Evolutionary conservation across 2,113 vertebrate species (phyloP).

Genomic region (Ranitomeya variabilis): DNA sequence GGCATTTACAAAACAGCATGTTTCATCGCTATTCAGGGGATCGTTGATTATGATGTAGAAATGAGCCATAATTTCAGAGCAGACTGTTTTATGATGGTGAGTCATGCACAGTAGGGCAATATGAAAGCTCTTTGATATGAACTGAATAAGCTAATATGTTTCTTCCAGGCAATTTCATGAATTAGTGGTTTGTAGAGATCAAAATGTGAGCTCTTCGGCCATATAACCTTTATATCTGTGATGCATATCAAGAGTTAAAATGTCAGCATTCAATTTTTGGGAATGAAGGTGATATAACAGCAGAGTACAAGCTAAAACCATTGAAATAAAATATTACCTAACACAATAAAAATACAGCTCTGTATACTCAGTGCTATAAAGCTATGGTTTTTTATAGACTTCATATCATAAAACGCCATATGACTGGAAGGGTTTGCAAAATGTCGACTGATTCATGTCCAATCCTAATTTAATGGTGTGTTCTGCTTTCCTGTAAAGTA

Average conservation of each 20-base stretch:
- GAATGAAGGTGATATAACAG: neutral
- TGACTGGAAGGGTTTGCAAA: neutral
- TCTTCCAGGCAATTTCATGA: neutral
- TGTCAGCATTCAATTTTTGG: neutral
- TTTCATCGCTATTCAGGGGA: slow-evolving; percentile 14
- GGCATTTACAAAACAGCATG: slow-evolving; percentile 23
- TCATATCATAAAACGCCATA: neutral
- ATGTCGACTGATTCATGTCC: neutral
- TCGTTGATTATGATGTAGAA: slow-evolving; percentile 23
- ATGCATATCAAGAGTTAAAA: neutral
- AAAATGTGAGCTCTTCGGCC: neutral
- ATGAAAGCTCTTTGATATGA: slow-evolving; percentile 1
- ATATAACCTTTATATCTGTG: neutral
- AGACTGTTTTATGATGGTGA: slow-evolving; percentile 11
- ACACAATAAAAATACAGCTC: neutral
- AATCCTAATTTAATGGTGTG: neutral
- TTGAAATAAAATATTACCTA: neutral
- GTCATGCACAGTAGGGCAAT: slow-evolving; percentile 28
- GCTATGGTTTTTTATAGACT: neutral
- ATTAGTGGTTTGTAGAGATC: neutral
- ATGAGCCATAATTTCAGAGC: slow-evolving; percentile 25
- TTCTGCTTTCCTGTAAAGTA: neutral
- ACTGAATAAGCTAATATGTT: neutral
- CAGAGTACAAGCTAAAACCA: neutral
- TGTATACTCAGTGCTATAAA: neutral